phyloP scores from a whole-genome alignment of 2,888 invertebrate genomes.

The Arge pagana region DNA sequence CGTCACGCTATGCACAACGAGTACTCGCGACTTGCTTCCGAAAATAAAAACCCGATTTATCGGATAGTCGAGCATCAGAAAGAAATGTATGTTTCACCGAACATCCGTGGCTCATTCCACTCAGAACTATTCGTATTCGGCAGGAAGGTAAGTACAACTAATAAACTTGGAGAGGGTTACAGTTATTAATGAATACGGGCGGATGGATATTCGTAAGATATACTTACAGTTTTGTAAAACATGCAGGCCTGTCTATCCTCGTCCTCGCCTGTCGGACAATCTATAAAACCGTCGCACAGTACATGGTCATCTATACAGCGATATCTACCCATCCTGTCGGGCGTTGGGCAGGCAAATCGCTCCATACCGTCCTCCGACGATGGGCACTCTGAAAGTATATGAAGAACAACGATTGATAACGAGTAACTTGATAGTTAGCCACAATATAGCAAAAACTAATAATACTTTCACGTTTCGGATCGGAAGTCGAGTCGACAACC shows the following conservation, averaged over 20 bases:
- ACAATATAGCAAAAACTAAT: neutral
- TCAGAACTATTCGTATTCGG: no score
- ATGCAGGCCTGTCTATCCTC: slow-evolving; percentile 93
- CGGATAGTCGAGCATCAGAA: no score
- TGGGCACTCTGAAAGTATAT: slow-evolving; percentile 82
- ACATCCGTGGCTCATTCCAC: no score
- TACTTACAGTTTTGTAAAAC: slow-evolving; percentile 94
- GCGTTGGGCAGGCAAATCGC: slow-evolving; percentile 90
- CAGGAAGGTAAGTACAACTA: no score
- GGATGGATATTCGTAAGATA: no score
- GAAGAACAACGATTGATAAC: slow-evolving; percentile 14
- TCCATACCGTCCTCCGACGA: slow-evolving; percentile 93
- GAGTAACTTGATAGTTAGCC: neutral
- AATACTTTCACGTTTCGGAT: neutral
- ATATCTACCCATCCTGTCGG: slow-evolving; percentile 89
- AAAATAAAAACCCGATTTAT: no score
- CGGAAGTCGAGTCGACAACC: slow-evolving; percentile 18
- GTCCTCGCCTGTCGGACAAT: slow-evolving; percentile 92
- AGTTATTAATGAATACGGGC: no score
- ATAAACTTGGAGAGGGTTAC: no score
- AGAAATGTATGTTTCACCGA: no score
- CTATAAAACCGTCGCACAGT: slow-evolving; percentile 91
- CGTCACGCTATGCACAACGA: no score
- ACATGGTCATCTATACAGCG: slow-evolving; percentile 95
- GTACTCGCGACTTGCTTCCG: no score